A percentile compares a stretch with the other conserved stretches of the same genome.
Evolutionary conservation across 2,888 invertebrate species (phyloP).

Genomic region (Drosophila kambysellisi): DNA sequence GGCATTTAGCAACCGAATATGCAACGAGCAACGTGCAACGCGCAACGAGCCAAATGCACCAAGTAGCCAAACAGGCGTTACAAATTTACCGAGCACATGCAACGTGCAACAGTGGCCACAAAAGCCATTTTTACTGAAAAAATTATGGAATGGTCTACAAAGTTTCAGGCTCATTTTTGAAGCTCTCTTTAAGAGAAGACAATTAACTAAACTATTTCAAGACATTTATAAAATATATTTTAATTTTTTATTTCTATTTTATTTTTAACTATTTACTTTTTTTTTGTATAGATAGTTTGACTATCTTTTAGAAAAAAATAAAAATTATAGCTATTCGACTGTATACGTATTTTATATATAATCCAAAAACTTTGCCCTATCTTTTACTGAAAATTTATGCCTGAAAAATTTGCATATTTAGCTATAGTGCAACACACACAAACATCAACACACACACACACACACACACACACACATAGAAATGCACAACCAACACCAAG

Average conservation of each 20-base stretch:
- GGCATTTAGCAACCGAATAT: conserved; percentile 74
- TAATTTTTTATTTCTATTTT: no score
- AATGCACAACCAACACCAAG: conserved; percentile 64
- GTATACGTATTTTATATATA: background rate
- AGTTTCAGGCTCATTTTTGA: background rate
- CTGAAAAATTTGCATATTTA: background rate
- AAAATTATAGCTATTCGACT: background rate
- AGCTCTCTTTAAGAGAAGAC: background rate
- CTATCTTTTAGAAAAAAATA: background rate
- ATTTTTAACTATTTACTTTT: no score
- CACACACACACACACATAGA: conserved; percentile 13
- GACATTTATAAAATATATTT: background rate
- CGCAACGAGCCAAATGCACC: conserved; percentile 5
- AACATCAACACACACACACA: conserved; percentile 20
- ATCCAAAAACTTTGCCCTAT: background rate
- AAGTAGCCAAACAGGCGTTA: conserved; percentile 7
- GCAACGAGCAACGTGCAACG: conserved; percentile 17
- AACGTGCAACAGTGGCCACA: background rate
- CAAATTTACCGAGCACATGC: conserved; percentile 3
- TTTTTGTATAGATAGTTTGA: no score
- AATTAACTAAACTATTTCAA: background rate
- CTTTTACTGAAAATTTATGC: background rate
- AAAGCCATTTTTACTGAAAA: background rate
- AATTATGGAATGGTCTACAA: background rate
- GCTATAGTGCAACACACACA: conserved; percentile 21